phyloP scores from a whole-genome alignment of 2,797 vertebrate genomes.

The Scomberomorus guttatus region DNA sequence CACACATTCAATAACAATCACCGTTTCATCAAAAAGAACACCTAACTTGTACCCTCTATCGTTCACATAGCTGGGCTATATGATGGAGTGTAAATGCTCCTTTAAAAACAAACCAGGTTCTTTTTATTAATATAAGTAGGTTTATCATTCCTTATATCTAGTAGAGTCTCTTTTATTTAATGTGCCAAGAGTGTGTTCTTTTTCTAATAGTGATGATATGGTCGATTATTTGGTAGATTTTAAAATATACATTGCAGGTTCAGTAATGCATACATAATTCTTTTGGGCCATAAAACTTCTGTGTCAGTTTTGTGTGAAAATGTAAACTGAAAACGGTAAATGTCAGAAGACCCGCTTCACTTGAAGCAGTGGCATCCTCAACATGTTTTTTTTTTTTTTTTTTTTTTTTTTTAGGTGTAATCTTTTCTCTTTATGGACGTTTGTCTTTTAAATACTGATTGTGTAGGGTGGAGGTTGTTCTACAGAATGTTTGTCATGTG shows the following conservation, averaged over 20 bases:
- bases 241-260: conserved; percentile 39
- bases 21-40: conserved; percentile 11
- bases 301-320: conserved; percentile 62
- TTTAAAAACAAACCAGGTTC: conserved; percentile 56
- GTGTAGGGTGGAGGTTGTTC: conserved; percentile 37
- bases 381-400: conserved; percentile 46
- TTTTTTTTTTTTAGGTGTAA: conserved; percentile 28
- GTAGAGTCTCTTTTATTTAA: conserved; percentile 39
- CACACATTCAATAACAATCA: conserved; percentile 3
- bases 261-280: conserved; percentile 41
- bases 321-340: conserved; percentile 57
- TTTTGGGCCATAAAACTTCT: conserved; percentile 37
- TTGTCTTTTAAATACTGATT: conserved; percentile 51
- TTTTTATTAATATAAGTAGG: conserved; percentile 37
- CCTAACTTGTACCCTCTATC: not conserved
- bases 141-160: conserved; percentile 32
- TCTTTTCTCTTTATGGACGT: conserved; percentile 37
- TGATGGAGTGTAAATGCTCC: conserved; percentile 42
- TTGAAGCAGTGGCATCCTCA: conserved; percentile 49
- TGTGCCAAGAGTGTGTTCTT: conserved; percentile 53
- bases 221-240: conserved; percentile 57
- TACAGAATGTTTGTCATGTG: conserved; percentile 46
- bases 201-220: conserved; percentile 49
- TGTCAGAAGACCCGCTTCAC: conserved; percentile 58
- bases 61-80: conserved; percentile 17